Evolutionary conservation across 2,888 invertebrate genomes (phyloP).

Genomic region (Agapostemon virescens): DNA sequence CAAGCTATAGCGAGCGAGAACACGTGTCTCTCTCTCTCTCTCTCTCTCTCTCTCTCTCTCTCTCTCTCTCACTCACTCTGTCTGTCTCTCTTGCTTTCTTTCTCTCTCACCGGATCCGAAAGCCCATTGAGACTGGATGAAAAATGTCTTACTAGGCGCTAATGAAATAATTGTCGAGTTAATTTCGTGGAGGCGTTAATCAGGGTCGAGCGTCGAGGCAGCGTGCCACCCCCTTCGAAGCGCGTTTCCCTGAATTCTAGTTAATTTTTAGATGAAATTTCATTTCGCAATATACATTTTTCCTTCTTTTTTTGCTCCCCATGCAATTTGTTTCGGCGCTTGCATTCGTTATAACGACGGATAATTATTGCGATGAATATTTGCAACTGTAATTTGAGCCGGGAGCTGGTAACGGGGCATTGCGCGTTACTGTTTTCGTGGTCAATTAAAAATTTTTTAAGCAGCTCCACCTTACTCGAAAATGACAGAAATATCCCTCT

Average conservation of each 20-base stretch:
- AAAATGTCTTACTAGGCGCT: constrained; percentile 57
- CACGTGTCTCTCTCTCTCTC: not conserved
- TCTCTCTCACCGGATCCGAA: constrained; percentile 31
- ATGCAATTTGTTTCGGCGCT: constrained; percentile 3
- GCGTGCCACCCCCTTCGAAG: constrained; percentile 30
- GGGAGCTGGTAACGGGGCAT: not conserved
- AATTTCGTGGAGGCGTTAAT: constrained; percentile 55
- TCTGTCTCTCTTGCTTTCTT: not conserved
- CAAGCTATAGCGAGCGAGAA: not conserved
- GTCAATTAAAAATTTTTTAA: constrained; percentile 4
- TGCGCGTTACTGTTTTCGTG: not conserved
- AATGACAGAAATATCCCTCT: not conserved
- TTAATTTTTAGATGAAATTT: constrained; percentile 56
- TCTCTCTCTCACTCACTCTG: not conserved
- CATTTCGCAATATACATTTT: not conserved
- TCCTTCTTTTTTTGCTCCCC: not conserved
- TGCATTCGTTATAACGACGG: constrained; percentile 28
- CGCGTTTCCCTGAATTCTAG: constrained; percentile 35
- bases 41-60: not conserved
- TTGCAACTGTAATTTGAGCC: constrained; percentile 3
- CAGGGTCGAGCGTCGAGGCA: constrained; percentile 46
- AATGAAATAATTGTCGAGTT: constrained; percentile 60
- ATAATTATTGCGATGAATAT: constrained; percentile 37
- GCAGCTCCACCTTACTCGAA: not conserved
- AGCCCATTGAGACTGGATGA: constrained; percentile 52